Percentiles rank a stretch among this genome's conserved stretches.
Evolutionary conservation across 1,140 invertebrate species (phyloP).

Genomic region (Bombyx mandarina): DNA sequence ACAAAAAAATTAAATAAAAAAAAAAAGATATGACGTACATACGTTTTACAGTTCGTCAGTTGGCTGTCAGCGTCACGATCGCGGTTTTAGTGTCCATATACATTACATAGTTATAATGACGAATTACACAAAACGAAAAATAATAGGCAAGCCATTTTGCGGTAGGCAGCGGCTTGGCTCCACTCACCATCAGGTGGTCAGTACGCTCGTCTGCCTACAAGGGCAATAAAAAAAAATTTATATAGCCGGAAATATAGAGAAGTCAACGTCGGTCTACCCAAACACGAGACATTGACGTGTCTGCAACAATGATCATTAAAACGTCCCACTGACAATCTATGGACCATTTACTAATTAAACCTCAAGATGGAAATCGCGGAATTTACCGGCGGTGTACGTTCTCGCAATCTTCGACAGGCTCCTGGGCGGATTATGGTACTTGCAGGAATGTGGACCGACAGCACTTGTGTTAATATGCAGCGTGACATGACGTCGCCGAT

Average conservation of each 20-base stretch:
- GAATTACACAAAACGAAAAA: too few relatives aligned
- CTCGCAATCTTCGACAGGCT: constrained; percentile 9
- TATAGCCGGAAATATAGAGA: neutral
- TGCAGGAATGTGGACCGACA: constrained; percentile 14
- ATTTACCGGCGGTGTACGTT: neutral
- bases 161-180: neutral
- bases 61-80: neutral
- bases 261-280: neutral
- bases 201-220: neutral
- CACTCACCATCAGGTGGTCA: neutral
- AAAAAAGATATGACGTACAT: constrained; percentile 13
- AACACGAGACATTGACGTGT: constrained; percentile 9
- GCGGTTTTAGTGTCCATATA: too few relatives aligned
- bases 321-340: constrained; percentile 7
- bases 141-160: too few relatives aligned
- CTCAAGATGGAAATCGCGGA: neutral
- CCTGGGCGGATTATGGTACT: constrained; percentile 12
- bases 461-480: neutral
- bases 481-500: constrained; percentile 14
- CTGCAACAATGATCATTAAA: constrained; percentile 5
- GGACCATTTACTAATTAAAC: constrained; percentile 5
- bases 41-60: constrained; percentile 9
- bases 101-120: too few relatives aligned
- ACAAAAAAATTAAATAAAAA: neutral
- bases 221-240: neutral